These are phyloP conservation scores for Aselliscus stoliczkanus DNA, from an alignment of 2,797 vertebrate genomes.

Conservation along the genomic window DNA sequence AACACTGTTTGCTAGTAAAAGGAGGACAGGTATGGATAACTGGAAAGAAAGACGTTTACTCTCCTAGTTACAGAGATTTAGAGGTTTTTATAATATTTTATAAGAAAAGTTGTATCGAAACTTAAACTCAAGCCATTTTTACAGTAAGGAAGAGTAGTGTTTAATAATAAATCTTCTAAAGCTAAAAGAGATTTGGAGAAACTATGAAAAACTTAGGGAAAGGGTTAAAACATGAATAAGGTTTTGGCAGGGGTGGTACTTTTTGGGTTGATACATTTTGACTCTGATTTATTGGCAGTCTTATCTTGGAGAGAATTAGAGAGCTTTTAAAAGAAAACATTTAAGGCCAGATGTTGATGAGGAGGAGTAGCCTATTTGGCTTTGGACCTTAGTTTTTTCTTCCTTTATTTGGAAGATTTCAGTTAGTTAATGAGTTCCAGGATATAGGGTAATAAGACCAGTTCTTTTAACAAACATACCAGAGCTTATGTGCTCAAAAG, in stretches of 20 bases:
- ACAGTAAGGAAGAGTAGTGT: not conserved
- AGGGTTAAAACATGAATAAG: conserved; percentile 22
- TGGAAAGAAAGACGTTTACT: conserved; percentile 48
- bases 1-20: conserved; percentile 1
- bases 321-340: conserved; percentile 28
- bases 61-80: conserved; percentile 9
- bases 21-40: not conserved
- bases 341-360: conserved; percentile 9
- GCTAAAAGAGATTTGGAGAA: conserved; percentile 11
- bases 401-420: conserved; percentile 37
- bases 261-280: conserved; percentile 8
- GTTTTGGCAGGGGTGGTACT: conserved; percentile 14
- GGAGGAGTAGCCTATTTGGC: not conserved
- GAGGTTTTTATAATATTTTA: conserved; percentile 31
- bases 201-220: conserved; percentile 17
- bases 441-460: not conserved
- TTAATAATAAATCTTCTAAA: conserved; percentile 43
- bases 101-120: conserved; percentile 28
- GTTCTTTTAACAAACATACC: not conserved
- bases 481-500: not conserved
- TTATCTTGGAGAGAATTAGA: conserved; percentile 27
- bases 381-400: conserved; percentile 7
- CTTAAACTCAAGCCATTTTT: conserved; percentile 35
- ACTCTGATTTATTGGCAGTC: not conserved
- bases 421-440: conserved; percentile 6